These are phyloP conservation scores for Arremon brunneinucha DNA, from an alignment of 2,797 vertebrate genomes.

Conservation along the genomic window DNA sequence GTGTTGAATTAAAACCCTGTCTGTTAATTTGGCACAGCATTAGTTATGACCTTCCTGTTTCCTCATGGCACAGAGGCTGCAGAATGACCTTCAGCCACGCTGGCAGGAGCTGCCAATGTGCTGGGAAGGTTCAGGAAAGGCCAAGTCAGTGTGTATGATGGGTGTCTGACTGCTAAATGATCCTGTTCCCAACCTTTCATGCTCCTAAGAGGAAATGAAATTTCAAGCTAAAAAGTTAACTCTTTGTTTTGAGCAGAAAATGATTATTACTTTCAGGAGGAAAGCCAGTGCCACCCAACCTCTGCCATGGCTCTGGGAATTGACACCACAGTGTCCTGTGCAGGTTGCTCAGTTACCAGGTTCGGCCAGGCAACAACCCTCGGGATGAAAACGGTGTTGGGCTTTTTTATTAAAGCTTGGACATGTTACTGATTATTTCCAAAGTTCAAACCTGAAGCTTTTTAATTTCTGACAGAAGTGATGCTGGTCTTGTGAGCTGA, in stretches of 20 bases:
- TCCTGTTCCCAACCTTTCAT: background rate
- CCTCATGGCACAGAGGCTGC: background rate
- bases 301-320: background rate
- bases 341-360: background rate
- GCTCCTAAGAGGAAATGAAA: background rate
- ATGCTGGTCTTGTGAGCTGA: background rate
- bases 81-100: background rate
- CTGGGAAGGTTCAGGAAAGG: background rate
- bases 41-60: background rate
- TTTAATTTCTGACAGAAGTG: background rate
- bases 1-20: background rate
- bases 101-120: background rate
- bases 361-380: background rate
- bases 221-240: background rate
- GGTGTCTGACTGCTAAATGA: background rate
- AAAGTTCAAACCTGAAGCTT: background rate
- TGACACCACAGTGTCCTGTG: background rate
- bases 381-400: background rate
- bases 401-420: background rate
- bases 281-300: background rate
- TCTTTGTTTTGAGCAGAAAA: background rate
- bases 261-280: background rate
- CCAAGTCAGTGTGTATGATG: background rate
- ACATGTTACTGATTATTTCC: background rate
- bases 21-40: slow-evolving; percentile 21